Evolutionary conservation across 1,140 invertebrate genomes (phyloP).

Genomic region (Sipha flava): DNA sequence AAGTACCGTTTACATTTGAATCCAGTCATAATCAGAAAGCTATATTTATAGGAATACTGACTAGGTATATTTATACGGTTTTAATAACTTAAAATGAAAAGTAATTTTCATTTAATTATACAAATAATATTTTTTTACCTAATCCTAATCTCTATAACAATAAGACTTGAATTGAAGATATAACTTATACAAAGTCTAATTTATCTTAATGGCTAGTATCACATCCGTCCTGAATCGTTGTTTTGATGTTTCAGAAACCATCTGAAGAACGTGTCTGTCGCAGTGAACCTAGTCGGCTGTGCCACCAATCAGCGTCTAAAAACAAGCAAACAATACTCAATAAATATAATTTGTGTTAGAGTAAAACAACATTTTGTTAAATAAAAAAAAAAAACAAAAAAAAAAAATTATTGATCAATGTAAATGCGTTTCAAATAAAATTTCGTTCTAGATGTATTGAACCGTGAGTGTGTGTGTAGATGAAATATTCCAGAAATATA

Average conservation of each 20-base stretch:
- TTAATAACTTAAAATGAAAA: constrained; percentile 20
- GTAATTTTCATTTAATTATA: neutral
- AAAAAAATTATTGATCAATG: neutral
- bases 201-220: constrained; percentile 29
- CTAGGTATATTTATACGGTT: constrained; percentile 20
- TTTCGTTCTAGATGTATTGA: neutral
- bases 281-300: neutral
- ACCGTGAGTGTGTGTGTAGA: too few relatives aligned
- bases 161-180: constrained; percentile 4
- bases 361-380: neutral
- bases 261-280: constrained; percentile 29
- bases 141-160: constrained; percentile 16
- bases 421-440: too few relatives aligned
- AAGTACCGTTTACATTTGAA: constrained; percentile 18
- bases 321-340: neutral
- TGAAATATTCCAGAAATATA: too few relatives aligned
- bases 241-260: constrained; percentile 26
- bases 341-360: neutral
- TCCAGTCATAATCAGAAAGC: constrained; percentile 28
- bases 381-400: neutral
- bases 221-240: constrained; percentile 19
- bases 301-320: constrained; percentile 25
- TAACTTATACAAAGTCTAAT: constrained; percentile 15
- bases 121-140: neutral
- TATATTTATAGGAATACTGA: constrained; percentile 30